Percentiles rank a stretch among this genome's conserved stretches.
Evolutionary conservation across 2,797 vertebrate genomes (phyloP).

Genomic region (Hydrocynus forskahlii): DNA sequence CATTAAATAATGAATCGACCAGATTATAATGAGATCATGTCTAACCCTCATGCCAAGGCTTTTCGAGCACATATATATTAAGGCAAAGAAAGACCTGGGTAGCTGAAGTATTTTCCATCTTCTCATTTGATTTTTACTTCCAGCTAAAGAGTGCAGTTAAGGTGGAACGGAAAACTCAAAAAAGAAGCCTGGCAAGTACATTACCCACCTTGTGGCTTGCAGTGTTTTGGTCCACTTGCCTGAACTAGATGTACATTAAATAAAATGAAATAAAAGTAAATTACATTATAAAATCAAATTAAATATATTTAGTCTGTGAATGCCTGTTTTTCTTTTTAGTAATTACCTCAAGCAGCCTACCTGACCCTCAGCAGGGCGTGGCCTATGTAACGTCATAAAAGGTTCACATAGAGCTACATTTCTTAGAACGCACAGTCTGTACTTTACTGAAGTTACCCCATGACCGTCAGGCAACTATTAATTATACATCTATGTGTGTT

Average conservation of each 20-base stretch:
- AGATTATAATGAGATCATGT: background rate
- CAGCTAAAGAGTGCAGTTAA: no score
- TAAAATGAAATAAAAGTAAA: background rate
- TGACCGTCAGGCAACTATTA: background rate
- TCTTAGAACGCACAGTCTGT: background rate
- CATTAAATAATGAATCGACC: background rate
- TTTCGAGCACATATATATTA: background rate
- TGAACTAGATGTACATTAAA: background rate
- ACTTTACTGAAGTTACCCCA: background rate
- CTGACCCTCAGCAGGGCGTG: conserved; percentile 4
- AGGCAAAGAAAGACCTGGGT: no score
- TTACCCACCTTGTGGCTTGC: background rate
- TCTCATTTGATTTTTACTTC: no score
- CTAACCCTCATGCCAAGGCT: background rate
- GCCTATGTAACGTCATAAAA: background rate
- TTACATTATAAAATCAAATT: background rate
- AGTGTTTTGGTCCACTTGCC: background rate
- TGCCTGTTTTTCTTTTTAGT: background rate
- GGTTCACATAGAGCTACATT: background rate
- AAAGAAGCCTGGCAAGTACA: no score
- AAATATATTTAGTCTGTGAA: background rate
- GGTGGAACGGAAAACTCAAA: no score
- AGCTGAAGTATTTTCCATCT: no score
- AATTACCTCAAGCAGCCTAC: background rate
- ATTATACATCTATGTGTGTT: background rate